phyloP scores from a whole-genome alignment of 92 coral and sea anemone genomes.

The Blastomussa wellsi region DNA sequence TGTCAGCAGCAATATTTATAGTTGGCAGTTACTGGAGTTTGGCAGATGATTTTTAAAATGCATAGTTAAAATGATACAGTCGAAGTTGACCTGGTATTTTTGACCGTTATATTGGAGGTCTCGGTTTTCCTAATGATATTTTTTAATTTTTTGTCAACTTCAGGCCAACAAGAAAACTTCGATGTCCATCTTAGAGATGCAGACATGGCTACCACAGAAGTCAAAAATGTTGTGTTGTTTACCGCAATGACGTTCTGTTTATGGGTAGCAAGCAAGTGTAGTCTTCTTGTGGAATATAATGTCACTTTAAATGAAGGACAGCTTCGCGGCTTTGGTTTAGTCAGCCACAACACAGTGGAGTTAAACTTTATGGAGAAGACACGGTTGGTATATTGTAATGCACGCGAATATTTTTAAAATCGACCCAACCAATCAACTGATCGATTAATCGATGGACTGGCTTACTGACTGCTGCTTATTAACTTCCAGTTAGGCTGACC shows the following conservation, averaged over 20 bases:
- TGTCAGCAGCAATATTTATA: too few relatives aligned
- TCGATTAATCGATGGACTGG: background rate
- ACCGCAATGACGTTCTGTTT: constrained; percentile 22
- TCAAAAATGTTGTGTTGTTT: background rate
- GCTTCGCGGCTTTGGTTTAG: constrained; percentile 18
- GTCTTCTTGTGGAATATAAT: constrained; percentile 16
- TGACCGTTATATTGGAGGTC: background rate
- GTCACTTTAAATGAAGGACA: background rate
- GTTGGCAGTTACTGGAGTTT: background rate
- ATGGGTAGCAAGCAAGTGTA: constrained; percentile 29
- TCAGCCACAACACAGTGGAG: constrained; percentile 1
- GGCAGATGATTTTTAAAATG: background rate
- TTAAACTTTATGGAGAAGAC: constrained; percentile 15
- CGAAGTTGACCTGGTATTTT: background rate
- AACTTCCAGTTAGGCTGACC: background rate
- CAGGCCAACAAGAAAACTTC: constrained; percentile 5
- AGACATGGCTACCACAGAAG: background rate
- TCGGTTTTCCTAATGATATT: background rate
- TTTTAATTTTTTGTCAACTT: background rate
- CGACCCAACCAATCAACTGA: background rate
- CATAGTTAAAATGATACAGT: background rate
- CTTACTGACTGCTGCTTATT: too few relatives aligned
- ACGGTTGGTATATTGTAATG: constrained; percentile 1
- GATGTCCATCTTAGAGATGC: background rate
- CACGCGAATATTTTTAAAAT: background rate